These are phyloP conservation scores for Ctenopoma kingsleyae DNA, from an alignment of 2,797 vertebrate genomes.

Conservation along the genomic window DNA sequence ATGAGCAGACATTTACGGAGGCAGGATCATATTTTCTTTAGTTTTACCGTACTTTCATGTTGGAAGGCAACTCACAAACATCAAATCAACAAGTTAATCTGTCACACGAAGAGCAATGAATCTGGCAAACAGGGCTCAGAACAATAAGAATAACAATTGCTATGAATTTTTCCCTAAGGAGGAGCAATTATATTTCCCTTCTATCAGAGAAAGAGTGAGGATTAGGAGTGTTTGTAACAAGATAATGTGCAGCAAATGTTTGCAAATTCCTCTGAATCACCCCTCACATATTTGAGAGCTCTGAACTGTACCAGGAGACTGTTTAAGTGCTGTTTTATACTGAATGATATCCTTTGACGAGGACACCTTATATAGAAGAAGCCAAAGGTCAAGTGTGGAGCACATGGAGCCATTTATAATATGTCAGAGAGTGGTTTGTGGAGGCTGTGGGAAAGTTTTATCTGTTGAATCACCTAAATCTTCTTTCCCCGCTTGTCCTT, in stretches of 20 bases:
- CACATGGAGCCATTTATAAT: conserved; percentile 62
- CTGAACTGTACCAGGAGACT: conserved; percentile 44
- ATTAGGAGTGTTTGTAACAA: conserved; percentile 70
- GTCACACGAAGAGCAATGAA: conserved; percentile 32
- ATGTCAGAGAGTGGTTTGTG: conserved; percentile 34
- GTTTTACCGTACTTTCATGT: conserved; percentile 42
- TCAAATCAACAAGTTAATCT: conserved; percentile 42
- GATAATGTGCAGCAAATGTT: conserved; percentile 77
- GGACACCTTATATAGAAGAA: conserved; percentile 53
- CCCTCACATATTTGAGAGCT: conserved; percentile 60
- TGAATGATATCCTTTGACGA: conserved; percentile 65
- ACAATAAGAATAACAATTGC: conserved; percentile 56
- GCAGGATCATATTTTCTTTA: conserved; percentile 23
- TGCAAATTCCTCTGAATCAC: conserved; percentile 67
- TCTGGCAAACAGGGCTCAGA: conserved; percentile 34
- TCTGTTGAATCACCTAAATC: conserved; percentile 56
- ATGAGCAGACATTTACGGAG: conserved; percentile 37
- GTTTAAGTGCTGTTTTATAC: conserved; percentile 50
- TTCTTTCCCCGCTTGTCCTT: conserved; percentile 36
- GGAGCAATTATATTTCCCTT: conserved; percentile 58
- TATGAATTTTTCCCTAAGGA: conserved; percentile 37
- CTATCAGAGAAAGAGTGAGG: conserved; percentile 56
- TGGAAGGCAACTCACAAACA: conserved; percentile 39
- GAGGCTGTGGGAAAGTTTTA: conserved; percentile 60
- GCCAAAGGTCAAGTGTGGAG: conserved; percentile 62